Evolutionary conservation across 2,113 vertebrate species (phyloP), one percentile per base, ranked within the genome.

Genomic region (Verasper variegatus): DNA sequence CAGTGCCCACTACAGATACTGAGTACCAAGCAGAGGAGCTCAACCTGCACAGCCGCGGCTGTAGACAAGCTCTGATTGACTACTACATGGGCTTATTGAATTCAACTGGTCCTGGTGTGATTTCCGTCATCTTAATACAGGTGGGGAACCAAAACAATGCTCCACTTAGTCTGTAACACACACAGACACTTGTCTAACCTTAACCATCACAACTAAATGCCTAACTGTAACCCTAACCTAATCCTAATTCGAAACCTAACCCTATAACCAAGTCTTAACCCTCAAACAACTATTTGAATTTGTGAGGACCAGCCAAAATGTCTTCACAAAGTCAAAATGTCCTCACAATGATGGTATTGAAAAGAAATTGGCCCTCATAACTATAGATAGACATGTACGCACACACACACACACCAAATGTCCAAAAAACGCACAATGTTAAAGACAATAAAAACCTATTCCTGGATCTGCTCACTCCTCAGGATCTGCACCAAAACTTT

Each of bases 51-150:
- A 89, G 2, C 64, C 91, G 88, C 0, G 95, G 95, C 74, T 96
- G 95, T 12, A 92, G 95, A 35, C 86, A 95, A 89, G 94, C 95
- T 27, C 89, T 96, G 61, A 92, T 91, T 15, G 89, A 87, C 75
- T 95, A 95, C 88, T 95, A 95, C 90, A 95, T 95, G 89, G 91
- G 88, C 18, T 71, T 95, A 66, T 93, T 96, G 94, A 95, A 95
- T 60, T 93, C 92, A 27, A 95, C 94, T 11, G 95, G 95, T 26
- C 94, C 92, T 1, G 83, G 85, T 0, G 93, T 95, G 35, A 84
- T 95, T 64, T 93, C 94, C 23, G 89, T 94, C 75, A 93, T 95
- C 68, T 40, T 95, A 5, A 74, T 95, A 63, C 95, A 96, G 94
- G 95, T 96, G 82, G 40, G 80, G 31, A 20, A 68, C 54, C 6